Base-by-base conservation (phyloP, 1,140 invertebrate genomes). In the Drosophila simulans region DNA sequence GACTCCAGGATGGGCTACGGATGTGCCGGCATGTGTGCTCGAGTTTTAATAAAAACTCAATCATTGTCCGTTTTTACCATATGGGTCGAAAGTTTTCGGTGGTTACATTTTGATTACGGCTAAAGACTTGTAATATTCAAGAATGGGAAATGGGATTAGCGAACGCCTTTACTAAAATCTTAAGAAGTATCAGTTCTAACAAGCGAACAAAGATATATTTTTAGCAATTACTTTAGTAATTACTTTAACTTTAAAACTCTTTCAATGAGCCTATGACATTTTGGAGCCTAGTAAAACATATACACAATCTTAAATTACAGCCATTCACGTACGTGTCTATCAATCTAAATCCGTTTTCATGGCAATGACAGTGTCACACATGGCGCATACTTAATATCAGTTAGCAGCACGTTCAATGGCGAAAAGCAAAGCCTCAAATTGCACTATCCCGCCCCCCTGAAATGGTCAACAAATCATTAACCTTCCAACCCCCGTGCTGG, bases 321-420 rank as follows among this genome's bases (percentile, higher is more conserved):
- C 34, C 57, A 49, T 53, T 12, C 42, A 42, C 43, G 51, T 40
- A 64, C 70, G 71, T 76, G 73, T 45, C 45, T 75, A 76, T 68
- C 49, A 76, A 76, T 76, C 63, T 55, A 34, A 54, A 66, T 58
- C 43, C 27, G 35, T 72, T 52, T 71, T 15, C 7, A 13, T 1
- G 22, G 62, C 55, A 34, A 39, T 42, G 54, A 35, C 64, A 65
- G 12, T 27, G 56, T 40, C 64, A 66, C 65, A 88, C 58, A 63
- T 75, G 78, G 74, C 78, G 70, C 51, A 71, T 78, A 68, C 69
- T 70, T 78, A 78, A 86, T 82, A 86, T 63, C 46, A 39, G 54
- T 49, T 60, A 55, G 54, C 65, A 43, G 54, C 82, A 88, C 83
- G 79, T 82, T 68, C 64, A 66, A 58, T 80, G 55, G 53, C 62